A percentile compares a stretch with the other conserved stretches of the same genome.
Evolutionary conservation across 2,888 invertebrate species (phyloP).

Genomic region (Atrina japonica): DNA sequence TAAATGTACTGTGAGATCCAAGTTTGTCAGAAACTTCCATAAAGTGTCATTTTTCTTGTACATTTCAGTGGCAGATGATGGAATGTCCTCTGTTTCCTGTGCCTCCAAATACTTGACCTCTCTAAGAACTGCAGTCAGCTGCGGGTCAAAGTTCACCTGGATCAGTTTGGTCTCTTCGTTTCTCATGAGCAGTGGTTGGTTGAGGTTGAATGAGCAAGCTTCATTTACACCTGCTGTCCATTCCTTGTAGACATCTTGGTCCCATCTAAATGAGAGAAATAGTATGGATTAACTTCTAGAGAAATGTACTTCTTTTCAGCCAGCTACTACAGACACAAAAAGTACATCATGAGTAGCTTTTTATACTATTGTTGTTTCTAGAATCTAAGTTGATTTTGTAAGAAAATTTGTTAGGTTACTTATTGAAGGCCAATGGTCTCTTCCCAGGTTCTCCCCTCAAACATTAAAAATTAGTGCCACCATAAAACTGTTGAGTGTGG

Average conservation of each 20-base stretch:
- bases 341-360: too few species aligned
- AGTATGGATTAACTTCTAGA: too few species aligned
- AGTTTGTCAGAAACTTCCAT: conserved; percentile 85
- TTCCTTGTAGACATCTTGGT: conserved; percentile 87
- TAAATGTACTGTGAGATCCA: conserved; percentile 83
- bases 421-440: too few species aligned
- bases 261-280: conserved; percentile 83
- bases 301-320: too few species aligned
- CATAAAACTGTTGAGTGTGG: too few species aligned
- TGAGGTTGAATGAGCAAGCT: conserved; percentile 88
- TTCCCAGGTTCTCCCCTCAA: too few species aligned
- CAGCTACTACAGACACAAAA: too few species aligned
- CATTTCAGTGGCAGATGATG: conserved; percentile 85
- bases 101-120: conserved; percentile 94
- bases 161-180: conserved; percentile 84
- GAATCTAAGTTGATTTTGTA: too few species aligned
- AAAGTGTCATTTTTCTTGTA: conserved; percentile 90
- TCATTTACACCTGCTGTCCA: conserved; percentile 89
- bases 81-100: conserved; percentile 84
- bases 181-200: conserved; percentile 87
- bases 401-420: too few species aligned
- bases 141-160: conserved; percentile 91
- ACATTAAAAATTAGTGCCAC: too few species aligned
- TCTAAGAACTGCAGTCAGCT: conserved; percentile 90
- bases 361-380: too few species aligned